These are phyloP conservation scores for Ricordea florida DNA, from an alignment of 92 coral and sea anemone genomes.

Conservation along the genomic window DNA sequence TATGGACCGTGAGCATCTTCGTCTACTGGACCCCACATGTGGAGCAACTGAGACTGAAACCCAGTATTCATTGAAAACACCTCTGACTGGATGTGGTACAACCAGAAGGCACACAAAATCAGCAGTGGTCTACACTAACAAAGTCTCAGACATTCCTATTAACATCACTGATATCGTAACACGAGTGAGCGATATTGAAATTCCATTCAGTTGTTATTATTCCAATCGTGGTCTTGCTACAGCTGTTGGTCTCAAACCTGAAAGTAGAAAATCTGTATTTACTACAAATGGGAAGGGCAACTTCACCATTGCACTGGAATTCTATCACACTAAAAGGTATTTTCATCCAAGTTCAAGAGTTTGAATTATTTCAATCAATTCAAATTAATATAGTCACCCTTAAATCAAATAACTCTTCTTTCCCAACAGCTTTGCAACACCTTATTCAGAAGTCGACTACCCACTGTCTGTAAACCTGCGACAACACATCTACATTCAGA, in stretches of 20 bases:
- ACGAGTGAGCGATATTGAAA: constrained; percentile 20
- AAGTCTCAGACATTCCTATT: constrained; percentile 9
- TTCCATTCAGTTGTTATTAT: constrained; percentile 27
- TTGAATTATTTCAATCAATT: no score
- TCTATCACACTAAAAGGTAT: background rate
- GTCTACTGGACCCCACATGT: constrained; percentile 9
- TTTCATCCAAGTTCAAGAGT: no score
- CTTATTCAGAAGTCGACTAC: no score
- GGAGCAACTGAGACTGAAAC: constrained; percentile 15
- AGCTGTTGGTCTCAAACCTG: background rate
- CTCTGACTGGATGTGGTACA: constrained; percentile 16
- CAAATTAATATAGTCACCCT: no score
- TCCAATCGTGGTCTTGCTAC: background rate
- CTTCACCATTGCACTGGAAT: constrained; percentile 5
- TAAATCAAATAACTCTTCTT: no score
- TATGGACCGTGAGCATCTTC: constrained; percentile 14
- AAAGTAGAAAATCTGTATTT: constrained; percentile 3
- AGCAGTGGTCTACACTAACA: constrained; percentile 21
- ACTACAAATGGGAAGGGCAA: background rate
- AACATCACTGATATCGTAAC: background rate
- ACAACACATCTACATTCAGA: no score
- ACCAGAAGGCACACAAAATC: background rate
- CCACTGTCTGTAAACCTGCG: no score
- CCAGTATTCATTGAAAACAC: background rate
- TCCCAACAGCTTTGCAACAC: no score